Evolutionary conservation across 1,140 invertebrate genomes (phyloP).

Genomic region (Stenopsyche tienmushanensis): DNA sequence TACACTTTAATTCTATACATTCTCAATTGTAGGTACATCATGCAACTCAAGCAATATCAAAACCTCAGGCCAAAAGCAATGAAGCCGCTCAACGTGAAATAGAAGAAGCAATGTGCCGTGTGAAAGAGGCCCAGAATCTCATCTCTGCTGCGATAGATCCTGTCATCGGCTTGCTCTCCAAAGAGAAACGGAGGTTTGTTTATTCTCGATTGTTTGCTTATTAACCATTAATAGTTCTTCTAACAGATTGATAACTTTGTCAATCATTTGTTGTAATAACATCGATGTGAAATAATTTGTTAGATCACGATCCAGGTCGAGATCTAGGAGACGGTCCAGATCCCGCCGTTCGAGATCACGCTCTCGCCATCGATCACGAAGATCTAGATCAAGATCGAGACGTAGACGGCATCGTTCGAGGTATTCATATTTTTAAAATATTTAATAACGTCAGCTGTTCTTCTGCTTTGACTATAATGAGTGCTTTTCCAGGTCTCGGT

Average conservation of each 20-base stretch:
- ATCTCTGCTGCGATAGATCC: constrained; percentile 92
- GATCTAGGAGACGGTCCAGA: constrained; percentile 51
- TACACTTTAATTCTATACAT: background rate
- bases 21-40: constrained; percentile 72
- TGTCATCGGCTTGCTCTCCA: constrained; percentile 79
- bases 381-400: constrained; percentile 49
- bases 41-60: constrained; percentile 86
- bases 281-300: constrained; percentile 38
- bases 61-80: constrained; percentile 92
- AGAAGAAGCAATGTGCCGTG: constrained; percentile 94
- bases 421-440: constrained; percentile 12
- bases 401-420: constrained; percentile 45
- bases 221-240: background rate
- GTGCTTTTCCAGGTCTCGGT: constrained; percentile 32
- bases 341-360: constrained; percentile 57
- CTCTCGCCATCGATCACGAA: constrained; percentile 59
- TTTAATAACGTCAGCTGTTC: too few species aligned
- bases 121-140: constrained; percentile 92
- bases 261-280: background rate
- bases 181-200: constrained; percentile 72
- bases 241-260: background rate
- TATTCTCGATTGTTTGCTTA: background rate
- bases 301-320: constrained; percentile 51
- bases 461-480: constrained; percentile 43
- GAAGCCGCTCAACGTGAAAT: constrained; percentile 94